These are phyloP conservation scores for Entomobrya proxima DNA, from an alignment of 2,888 invertebrate genomes.

Conservation along the genomic window DNA sequence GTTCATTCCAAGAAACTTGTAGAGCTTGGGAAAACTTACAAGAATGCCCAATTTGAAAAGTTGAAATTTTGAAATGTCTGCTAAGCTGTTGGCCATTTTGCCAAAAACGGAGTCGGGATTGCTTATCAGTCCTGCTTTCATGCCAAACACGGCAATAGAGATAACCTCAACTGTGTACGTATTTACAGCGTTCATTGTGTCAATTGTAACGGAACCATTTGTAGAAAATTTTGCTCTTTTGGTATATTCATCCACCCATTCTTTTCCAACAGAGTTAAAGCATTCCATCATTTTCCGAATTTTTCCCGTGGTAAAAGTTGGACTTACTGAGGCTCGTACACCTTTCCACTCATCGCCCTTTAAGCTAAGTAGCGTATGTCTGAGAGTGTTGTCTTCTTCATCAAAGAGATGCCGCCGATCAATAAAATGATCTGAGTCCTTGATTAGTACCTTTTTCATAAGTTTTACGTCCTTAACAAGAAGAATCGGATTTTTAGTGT, in stretches of 20 bases:
- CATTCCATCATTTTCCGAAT: conserved; percentile 56
- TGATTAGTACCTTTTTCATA: conserved; percentile 53
- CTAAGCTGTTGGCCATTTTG: conserved; percentile 63
- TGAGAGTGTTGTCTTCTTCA: neutral
- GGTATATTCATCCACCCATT: conserved; percentile 14
- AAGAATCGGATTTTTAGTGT: neutral
- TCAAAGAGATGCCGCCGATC: conserved; percentile 50
- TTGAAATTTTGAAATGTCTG: conserved; percentile 15
- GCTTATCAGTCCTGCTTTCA: conserved; percentile 76
- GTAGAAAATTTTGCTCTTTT: neutral
- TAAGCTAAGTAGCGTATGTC: conserved; percentile 6
- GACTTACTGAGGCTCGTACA: conserved; percentile 46
- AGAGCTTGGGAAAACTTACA: neutral
- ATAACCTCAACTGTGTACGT: conserved; percentile 61
- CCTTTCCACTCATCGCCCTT: conserved; percentile 57
- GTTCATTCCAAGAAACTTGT: neutral
- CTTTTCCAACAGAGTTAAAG: conserved; percentile 44
- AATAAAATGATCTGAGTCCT: conserved; percentile 67
- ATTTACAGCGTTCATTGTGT: neutral
- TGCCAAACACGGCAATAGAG: conserved; percentile 76
- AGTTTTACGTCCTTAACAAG: conserved; percentile 60
- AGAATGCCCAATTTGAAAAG: neutral
- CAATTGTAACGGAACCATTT: conserved; percentile 9
- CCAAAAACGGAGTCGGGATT: conserved; percentile 77
- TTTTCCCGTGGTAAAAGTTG: conserved; percentile 63